Conservation (phyloP, 2,888 invertebrate genomes). For the Habrosyne pyritoides region DNA sequence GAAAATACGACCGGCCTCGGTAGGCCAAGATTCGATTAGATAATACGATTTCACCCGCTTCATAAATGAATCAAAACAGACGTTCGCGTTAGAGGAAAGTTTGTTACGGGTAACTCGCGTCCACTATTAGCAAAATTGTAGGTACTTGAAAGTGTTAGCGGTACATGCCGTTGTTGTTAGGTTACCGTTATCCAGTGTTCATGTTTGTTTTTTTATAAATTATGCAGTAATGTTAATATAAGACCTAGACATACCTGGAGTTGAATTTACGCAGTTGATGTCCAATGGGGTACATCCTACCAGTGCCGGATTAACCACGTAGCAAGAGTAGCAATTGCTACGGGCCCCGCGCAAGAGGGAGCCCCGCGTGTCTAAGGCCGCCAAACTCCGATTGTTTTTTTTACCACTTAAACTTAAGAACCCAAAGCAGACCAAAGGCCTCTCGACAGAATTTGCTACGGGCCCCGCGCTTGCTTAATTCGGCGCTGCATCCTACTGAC, state of each 20-base stretch:
- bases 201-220: conserved; percentile 13
- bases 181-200: conserved; percentile 30
- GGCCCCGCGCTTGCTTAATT: too few relatives aligned
- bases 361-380: too few relatives aligned
- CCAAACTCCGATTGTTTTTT: too few relatives aligned
- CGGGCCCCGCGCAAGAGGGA: too few relatives aligned
- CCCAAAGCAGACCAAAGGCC: too few relatives aligned
- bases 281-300: too few relatives aligned
- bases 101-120: not conserved
- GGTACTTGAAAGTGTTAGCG: not conserved
- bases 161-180: conserved; percentile 17
- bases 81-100: not conserved
- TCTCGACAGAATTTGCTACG: too few relatives aligned
- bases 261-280: not conserved
- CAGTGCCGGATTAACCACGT: too few relatives aligned
- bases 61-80: not conserved
- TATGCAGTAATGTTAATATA: not conserved
- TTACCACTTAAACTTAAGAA: too few relatives aligned
- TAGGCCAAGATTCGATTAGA: not conserved
- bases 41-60: not conserved
- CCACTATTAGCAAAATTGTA: conserved; percentile 6
- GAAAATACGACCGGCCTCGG: not conserved
- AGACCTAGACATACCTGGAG: not conserved
- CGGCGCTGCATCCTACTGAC: too few relatives aligned
- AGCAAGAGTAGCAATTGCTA: too few relatives aligned